These are phyloP conservation scores for Ophion ventricosus DNA, from an alignment of 2,888 invertebrate species.

Conservation along the genomic window DNA sequence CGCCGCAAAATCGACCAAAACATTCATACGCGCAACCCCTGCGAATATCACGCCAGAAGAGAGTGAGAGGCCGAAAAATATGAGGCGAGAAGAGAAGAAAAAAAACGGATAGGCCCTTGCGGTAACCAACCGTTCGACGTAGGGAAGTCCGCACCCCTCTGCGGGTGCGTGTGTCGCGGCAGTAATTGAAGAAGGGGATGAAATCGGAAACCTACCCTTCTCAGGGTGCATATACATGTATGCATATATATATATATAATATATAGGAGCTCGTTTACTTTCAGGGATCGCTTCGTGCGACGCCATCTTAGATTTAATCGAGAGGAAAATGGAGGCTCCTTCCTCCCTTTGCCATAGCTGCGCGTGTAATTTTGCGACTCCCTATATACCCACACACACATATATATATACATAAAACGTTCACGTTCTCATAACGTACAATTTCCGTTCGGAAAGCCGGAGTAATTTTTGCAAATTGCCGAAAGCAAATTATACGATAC, in stretches of 20 bases:
- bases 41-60: conserved; percentile 61
- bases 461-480: conserved; percentile 43
- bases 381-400: neutral
- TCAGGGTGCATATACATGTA: neutral
- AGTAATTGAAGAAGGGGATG: conserved; percentile 75
- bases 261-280: conserved; percentile 31
- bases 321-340: conserved; percentile 80
- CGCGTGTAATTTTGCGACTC: conserved; percentile 49
- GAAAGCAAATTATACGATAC: conserved; percentile 33
- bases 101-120: conserved; percentile 68
- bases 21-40: conserved; percentile 77
- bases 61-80: conserved; percentile 53
- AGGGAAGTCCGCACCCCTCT: conserved; percentile 71
- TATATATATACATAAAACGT: conserved; percentile 1
- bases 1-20: conserved; percentile 76
- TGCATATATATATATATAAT: neutral
- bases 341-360: conserved; percentile 58
- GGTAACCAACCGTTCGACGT: conserved; percentile 76
- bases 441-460: conserved; percentile 47
- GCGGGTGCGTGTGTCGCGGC: conserved; percentile 69
- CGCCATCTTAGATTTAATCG: conserved; percentile 82
- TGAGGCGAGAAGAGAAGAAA: conserved; percentile 68
- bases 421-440: conserved; percentile 3
- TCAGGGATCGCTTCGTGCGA: conserved; percentile 60
- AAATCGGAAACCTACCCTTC: conserved; percentile 49